Evolutionary conservation across 2,888 invertebrate species (phyloP), one percentile per base, ranked within the genome.

Genomic region (Doris montereyensis): DNA sequence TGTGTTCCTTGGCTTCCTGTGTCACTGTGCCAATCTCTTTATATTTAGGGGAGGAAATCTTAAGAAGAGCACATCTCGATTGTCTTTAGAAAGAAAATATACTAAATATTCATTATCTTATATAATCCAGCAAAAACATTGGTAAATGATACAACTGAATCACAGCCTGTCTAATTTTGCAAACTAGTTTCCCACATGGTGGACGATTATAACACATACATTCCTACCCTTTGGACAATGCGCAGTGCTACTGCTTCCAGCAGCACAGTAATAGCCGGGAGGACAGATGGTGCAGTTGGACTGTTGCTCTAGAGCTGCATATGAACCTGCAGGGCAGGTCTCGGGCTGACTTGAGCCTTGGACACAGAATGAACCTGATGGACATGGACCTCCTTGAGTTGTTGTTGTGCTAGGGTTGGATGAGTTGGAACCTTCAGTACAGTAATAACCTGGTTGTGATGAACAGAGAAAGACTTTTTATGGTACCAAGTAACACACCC

Each of bases 371-470:
- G 86, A 86, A 4, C 90, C 90, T 0, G 83, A 75, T 8, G 90
- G 89, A 81, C 90, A 90, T 1, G 89, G 89, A 34, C 89, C 89
- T 17, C 89, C 89, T 24, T 85, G 86, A 17, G 85, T 57, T 4
- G 86, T 85, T 1, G 81, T 81, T 0, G 76, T 74, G 26, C 85
- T 82, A 0, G 89, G 89, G 3, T 82, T 83, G 3, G 88, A 87
- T 1, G 86, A 81, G 78, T 87, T 88, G 21, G 89, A 86, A 0
- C 88, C 89, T 0, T 81, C 82, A 1, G 85, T 77, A 78, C 90
- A 90, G 85, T 87, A 90, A 82, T 87, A 90, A 5, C 90, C 90
- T 65, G 84, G 52, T n/a, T n/a, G n/a, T n/a, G n/a, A n/a, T n/a
- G n/a, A n/a, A n/a, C n/a, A n/a, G n/a, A n/a, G n/a, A n/a, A n/a